phyloP scores from a whole-genome alignment of 2,113 vertebrate species.

The Nothoprocta pentlandii region DNA sequence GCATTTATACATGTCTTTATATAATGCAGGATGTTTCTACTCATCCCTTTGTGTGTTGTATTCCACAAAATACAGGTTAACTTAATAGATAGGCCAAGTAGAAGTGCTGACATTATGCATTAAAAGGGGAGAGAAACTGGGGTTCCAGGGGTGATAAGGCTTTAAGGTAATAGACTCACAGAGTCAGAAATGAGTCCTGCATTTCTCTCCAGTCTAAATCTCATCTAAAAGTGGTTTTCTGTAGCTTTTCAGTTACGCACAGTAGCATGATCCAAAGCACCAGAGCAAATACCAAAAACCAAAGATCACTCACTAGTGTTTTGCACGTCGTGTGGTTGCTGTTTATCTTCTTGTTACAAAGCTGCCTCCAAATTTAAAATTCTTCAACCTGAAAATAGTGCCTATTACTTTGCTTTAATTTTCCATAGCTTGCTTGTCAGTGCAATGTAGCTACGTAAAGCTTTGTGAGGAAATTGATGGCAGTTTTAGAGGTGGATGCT shows the following conservation, averaged over 20 bases:
- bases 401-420: background rate
- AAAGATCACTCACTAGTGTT: fast-evolving
- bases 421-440: background rate
- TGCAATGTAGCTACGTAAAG: background rate
- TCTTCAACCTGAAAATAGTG: background rate
- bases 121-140: background rate
- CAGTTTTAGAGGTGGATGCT: background rate
- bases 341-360: background rate
- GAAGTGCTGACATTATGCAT: background rate
- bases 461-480: background rate
- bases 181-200: background rate
- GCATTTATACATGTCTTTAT: background rate
- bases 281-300: background rate
- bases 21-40: background rate
- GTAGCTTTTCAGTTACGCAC: background rate
- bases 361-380: background rate
- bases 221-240: background rate
- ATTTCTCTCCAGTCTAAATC: background rate
- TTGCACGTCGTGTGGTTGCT: fast-evolving
- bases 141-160: background rate
- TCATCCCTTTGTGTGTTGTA: background rate
- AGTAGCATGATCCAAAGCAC: background rate
- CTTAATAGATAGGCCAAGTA: background rate
- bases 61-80: background rate
- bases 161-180: background rate